Conservation (phyloP, 2,888 invertebrate species). For the Esperia sulphurella region DNA sequence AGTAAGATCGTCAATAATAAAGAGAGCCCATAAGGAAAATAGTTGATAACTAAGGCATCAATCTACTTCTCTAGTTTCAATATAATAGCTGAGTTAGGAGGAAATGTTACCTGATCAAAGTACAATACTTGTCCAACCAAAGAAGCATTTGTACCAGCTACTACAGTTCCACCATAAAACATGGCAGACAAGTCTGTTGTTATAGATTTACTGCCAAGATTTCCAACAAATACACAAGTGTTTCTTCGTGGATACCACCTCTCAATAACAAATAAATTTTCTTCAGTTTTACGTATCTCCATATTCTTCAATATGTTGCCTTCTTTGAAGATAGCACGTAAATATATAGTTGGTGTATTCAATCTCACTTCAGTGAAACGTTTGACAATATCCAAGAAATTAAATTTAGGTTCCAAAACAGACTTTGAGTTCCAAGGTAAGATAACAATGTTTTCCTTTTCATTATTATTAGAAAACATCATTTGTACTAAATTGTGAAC, state of each 20-base stretch:
- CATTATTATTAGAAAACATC: conserved; percentile 78
- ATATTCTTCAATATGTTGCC: conserved; percentile 82
- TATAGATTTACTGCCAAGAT: conserved; percentile 81
- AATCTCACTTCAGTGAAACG: conserved; percentile 80
- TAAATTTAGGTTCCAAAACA: conserved; percentile 63
- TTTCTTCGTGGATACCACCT: conserved; percentile 89
- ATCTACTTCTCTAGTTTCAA: conserved; percentile 65
- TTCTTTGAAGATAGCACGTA: conserved; percentile 84
- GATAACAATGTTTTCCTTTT: conserved; percentile 53
- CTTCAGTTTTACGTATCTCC: conserved; percentile 81
- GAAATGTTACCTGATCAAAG: conserved; percentile 64
- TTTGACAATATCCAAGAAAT: conserved; percentile 76
- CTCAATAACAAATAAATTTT: conserved; percentile 85
- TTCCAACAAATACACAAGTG: conserved; percentile 87
- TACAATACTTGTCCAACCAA: conserved; percentile 58
- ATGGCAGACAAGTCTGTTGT: conserved; percentile 85
- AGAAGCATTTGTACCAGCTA: conserved; percentile 58
- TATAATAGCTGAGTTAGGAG: conserved; percentile 62
- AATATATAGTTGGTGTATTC: conserved; percentile 85
- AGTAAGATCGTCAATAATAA: no score
- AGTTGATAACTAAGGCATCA: neutral
- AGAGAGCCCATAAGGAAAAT: no score
- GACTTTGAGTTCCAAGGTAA: conserved; percentile 83
- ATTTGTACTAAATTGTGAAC: conserved; percentile 85
- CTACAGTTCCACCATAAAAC: conserved; percentile 85